Base-by-base conservation (phyloP, 2,888 invertebrate species). In the Caenorhabditis sp. region DNA sequence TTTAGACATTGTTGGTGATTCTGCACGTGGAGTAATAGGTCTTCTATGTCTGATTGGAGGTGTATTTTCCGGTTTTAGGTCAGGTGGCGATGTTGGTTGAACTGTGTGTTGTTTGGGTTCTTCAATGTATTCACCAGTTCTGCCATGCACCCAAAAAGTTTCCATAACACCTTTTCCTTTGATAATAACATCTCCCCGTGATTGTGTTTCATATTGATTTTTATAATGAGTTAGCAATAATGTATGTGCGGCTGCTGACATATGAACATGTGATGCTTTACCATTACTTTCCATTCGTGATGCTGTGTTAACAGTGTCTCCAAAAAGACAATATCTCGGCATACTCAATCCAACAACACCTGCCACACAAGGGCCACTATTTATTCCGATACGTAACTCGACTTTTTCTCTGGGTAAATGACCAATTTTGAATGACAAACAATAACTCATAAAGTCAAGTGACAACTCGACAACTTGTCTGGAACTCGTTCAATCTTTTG, bases 251-350 rank as follows among this genome's bases (percentile, higher is more conserved):
- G 81, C 81, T 0, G 74, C 65, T 1, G 85, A 82, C 62, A 86
- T 74, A 60, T 86, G 86, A 54, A 86, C 83, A 61, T 76, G 76
- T 27, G 72, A 71, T 1, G 80, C 80, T 76, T 86, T 84, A 31
- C 84, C 82, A 70, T 85, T 83, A 63, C 77, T 78, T 65, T 86
- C 86, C 85, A 86, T 86, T 19, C 86, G 64, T 0, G 78, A 78
- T 19, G 86, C 86, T 10, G 85, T 86, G 61, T 86, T 86, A 5
- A 86, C 83, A 1, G 84, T 84, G 61, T 86, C 86, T 1, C 86
- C 86, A 62, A 86, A 86, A 6, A 84, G 70, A 66, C 84, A 84
- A 58, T 85, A 84, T 6, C 84, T 63, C 0, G 84, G 85, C 85
- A 86, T 84, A 12, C 83, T 77, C 57, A 83, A 31, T 0, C 83